phyloP scores from a whole-genome alignment of 2,888 invertebrate genomes.

The Pheosia gnoma region DNA sequence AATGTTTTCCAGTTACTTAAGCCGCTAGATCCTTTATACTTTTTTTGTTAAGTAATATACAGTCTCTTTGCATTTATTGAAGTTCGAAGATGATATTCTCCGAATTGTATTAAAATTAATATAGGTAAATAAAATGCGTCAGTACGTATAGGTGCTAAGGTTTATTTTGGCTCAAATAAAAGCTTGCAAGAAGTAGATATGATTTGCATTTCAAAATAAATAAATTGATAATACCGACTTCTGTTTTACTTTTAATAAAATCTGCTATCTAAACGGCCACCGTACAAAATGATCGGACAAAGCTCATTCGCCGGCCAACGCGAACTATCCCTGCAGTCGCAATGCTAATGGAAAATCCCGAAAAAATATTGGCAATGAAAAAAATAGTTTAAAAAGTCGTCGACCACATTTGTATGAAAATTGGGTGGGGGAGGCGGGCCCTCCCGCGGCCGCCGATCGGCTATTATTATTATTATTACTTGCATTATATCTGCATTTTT shows the following conservation, averaged over 20 bases:
- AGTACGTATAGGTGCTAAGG: too few species aligned
- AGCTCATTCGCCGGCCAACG: slow-evolving; percentile 61
- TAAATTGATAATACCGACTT: not conserved
- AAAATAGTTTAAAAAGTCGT: slow-evolving; percentile 75
- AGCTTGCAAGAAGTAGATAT: not conserved
- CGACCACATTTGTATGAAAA: slow-evolving; percentile 82
- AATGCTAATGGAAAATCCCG: slow-evolving; percentile 79
- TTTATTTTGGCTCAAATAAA: not conserved
- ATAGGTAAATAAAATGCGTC: not conserved
- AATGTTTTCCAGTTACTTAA: slow-evolving; percentile 34
- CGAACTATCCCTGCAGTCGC: slow-evolving; percentile 69
- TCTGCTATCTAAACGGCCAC: slow-evolving; percentile 46
- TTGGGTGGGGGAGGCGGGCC: slow-evolving; percentile 74
- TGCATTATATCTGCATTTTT: slow-evolving; percentile 83
- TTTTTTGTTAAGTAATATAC: slow-evolving; percentile 15
- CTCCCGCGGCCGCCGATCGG: slow-evolving; percentile 69
- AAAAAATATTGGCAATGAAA: slow-evolving; percentile 75
- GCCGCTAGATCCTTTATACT: slow-evolving; percentile 17
- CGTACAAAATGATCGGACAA: slow-evolving; percentile 51
- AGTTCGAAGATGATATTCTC: not conserved
- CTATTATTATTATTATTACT: slow-evolving; percentile 84
- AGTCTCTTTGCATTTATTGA: slow-evolving; percentile 14
- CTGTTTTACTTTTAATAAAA: slow-evolving; percentile 57
- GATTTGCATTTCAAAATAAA: too few species aligned
- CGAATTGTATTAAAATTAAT: not conserved